A percentile compares a stretch with the other conserved stretches of the same genome.
Evolutionary conservation across 2,797 vertebrate genomes (phyloP).

Genomic region (Crenuchus spilurus): DNA sequence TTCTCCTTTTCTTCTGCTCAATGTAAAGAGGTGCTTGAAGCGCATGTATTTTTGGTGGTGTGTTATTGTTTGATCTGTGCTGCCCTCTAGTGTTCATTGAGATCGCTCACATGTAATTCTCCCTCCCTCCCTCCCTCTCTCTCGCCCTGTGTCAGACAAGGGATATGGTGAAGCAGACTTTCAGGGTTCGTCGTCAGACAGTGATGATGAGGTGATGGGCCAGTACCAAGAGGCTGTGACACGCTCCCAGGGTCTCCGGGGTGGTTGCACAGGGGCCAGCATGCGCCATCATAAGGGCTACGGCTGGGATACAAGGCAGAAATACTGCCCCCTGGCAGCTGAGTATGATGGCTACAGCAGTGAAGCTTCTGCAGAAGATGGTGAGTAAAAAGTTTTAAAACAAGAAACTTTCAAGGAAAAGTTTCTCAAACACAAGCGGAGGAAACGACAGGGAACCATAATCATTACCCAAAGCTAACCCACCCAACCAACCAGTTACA

Average conservation of each 20-base stretch:
- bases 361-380: slow-evolving; percentile 91
- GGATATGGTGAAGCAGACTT: slow-evolving; percentile 82
- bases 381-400: too few relatives aligned
- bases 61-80: neutral
- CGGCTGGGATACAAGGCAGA: slow-evolving; percentile 90
- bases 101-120: neutral
- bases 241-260: slow-evolving; percentile 85
- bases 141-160: slow-evolving; percentile 78
- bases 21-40: too few relatives aligned
- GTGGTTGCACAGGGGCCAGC: slow-evolving; percentile 62
- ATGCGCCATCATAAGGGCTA: slow-evolving; percentile 81
- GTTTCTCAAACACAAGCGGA: neutral
- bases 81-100: slow-evolving; percentile 25
- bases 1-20: too few relatives aligned
- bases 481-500: too few relatives aligned
- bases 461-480: neutral
- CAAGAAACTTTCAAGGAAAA: too few relatives aligned
- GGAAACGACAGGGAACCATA: neutral
- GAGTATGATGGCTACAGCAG: slow-evolving; percentile 96
- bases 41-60: neutral
- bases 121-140: neutral
- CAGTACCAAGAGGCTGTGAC: slow-evolving; percentile 94
- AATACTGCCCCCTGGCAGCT: slow-evolving; percentile 90
- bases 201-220: slow-evolving; percentile 93
- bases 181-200: slow-evolving; percentile 92